Conservation (phyloP, 2,797 vertebrate genomes). For the Potorous gilbertii region DNA sequence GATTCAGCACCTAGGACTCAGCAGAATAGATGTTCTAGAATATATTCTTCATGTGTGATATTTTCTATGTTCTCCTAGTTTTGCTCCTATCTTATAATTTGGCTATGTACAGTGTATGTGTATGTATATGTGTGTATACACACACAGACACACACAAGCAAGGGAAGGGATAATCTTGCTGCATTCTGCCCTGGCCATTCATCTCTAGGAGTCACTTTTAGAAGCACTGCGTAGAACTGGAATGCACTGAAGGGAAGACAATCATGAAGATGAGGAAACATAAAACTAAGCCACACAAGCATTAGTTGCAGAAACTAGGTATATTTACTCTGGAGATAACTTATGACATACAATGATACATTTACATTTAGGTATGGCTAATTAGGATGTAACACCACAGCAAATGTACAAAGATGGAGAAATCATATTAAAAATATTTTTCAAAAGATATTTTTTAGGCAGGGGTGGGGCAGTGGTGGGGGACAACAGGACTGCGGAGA, state of each 20-base stretch:
- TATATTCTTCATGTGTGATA: not conserved
- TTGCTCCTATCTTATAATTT: not conserved
- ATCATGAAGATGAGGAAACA: not conserved
- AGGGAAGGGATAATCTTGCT: not conserved
- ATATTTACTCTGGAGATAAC: not conserved
- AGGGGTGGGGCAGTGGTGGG: too few relatives aligned
- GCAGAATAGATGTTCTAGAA: not conserved
- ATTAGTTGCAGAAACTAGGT: not conserved
- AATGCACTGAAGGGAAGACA: not conserved
- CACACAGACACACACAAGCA: too few relatives aligned
- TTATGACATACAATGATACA: not conserved
- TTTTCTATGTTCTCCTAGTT: not conserved
- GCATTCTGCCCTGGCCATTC: not conserved
- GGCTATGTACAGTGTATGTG: not conserved
- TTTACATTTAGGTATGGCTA: not conserved
- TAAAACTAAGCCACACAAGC: not conserved
- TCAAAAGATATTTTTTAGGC: too few relatives aligned
- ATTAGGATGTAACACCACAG: too few relatives aligned
- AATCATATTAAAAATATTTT: too few relatives aligned
- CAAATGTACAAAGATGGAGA: too few relatives aligned
- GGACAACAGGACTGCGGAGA: too few relatives aligned
- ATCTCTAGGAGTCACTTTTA: not conserved
- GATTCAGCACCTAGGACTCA: not conserved
- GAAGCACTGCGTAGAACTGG: not conserved
- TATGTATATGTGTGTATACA: too few relatives aligned